Conservation (phyloP, 2,113 vertebrate genomes). For the Amphilophus citrinellus region DNA sequence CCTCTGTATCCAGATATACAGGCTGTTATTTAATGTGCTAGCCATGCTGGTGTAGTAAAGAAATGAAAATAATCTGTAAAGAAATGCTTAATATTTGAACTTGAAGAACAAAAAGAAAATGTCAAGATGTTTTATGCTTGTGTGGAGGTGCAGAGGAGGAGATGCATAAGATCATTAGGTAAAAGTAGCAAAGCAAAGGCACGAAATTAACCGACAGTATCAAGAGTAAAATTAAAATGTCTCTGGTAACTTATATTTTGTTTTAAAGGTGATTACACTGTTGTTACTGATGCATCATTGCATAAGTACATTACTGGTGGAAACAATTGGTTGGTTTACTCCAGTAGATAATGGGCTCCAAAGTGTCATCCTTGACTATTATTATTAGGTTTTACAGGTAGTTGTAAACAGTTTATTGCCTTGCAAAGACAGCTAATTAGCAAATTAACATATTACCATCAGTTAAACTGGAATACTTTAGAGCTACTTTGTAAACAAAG, state of each 20-base stretch:
- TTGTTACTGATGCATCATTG: not conserved
- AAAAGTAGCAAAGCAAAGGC: no score
- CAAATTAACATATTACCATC: not conserved
- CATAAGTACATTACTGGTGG: not conserved
- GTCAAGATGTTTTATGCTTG: not conserved
- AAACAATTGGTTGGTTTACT: not conserved
- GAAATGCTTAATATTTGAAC: not conserved
- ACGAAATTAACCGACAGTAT: not conserved
- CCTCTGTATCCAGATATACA: not conserved
- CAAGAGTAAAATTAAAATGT: not conserved
- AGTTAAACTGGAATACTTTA: not conserved
- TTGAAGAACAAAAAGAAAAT: not conserved
- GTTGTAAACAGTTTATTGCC: not conserved
- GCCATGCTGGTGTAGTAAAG: fast-evolving
- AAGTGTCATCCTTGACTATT: not conserved
- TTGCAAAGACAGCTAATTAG: not conserved
- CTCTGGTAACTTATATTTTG: fast-evolving
- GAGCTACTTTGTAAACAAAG: not conserved
- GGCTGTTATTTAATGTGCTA: not conserved
- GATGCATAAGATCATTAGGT: not conserved
- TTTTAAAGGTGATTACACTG: not conserved
- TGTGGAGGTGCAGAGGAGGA: not conserved
- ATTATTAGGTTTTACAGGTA: not conserved
- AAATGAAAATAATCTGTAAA: not conserved
- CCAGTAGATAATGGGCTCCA: not conserved